Evolutionary conservation across 2,113 vertebrate genomes (phyloP).

Genomic region (Bubo scandiacus): DNA sequence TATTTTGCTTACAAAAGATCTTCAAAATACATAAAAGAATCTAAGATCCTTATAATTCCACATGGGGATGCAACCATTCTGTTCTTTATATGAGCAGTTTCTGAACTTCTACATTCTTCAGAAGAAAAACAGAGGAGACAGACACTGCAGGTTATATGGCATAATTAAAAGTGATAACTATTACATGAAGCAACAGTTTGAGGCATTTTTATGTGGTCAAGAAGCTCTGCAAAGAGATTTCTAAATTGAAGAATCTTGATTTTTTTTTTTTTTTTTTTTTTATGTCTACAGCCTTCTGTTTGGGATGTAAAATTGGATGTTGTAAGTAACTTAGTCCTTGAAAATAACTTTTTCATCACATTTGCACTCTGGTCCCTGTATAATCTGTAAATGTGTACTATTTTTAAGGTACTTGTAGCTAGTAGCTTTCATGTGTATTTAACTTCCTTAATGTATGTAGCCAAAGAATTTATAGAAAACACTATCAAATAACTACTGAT

Average conservation of each 20-base stretch:
- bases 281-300: slow-evolving; percentile 15
- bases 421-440: slow-evolving; percentile 33
- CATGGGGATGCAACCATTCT: slow-evolving; percentile 49
- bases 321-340: slow-evolving; percentile 37
- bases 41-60: slow-evolving; percentile 15
- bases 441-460: slow-evolving; percentile 45
- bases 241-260: slow-evolving; percentile 1
- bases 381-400: slow-evolving; percentile 58
- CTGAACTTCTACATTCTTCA: slow-evolving; percentile 56
- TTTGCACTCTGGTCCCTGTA: slow-evolving; percentile 50
- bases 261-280: neutral
- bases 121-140: neutral
- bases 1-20: slow-evolving; percentile 18
- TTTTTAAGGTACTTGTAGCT: slow-evolving; percentile 46
- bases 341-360: neutral
- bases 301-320: slow-evolving; percentile 18
- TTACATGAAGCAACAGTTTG: slow-evolving; percentile 10
- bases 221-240: neutral
- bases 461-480: slow-evolving; percentile 67
- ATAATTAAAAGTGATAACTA: slow-evolving; percentile 8
- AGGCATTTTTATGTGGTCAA: neutral
- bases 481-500: neutral
- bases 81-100: slow-evolving; percentile 59
- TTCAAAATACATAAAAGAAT: slow-evolving; percentile 44
- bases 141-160: slow-evolving; percentile 22